phyloP scores from a whole-genome alignment of 2,113 vertebrate species.

The Sylvia atricapilla region DNA sequence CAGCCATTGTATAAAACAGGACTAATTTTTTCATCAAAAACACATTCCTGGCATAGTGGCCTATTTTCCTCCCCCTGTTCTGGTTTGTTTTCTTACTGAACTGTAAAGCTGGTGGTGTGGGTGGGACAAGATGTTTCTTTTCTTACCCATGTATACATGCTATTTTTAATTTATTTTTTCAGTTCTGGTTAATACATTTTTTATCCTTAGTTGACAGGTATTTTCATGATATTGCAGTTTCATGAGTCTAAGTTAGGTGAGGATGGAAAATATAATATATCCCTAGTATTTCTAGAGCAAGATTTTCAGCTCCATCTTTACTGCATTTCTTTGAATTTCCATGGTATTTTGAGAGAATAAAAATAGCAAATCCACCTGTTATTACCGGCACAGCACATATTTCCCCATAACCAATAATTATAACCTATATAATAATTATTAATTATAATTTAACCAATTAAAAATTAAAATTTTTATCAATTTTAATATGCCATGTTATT shows the following conservation, averaged over 20 bases:
- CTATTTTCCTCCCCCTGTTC: neutral
- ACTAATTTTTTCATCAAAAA: constrained; percentile 15
- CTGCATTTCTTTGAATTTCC: neutral
- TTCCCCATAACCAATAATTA: neutral
- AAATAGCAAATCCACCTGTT: neutral
- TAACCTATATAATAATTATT: too few species aligned
- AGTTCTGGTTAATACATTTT: neutral
- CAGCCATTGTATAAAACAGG: neutral
- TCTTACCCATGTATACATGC: fast-evolving
- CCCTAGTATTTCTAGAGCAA: neutral
- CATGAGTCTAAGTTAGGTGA: neutral
- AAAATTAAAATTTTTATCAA: neutral
- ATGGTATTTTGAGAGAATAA: neutral
- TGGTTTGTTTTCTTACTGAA: neutral
- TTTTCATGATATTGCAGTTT: neutral
- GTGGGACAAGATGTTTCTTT: neutral
- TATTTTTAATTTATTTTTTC: neutral
- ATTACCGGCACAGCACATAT: neutral
- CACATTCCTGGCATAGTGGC: neutral
- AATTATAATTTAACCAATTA: too few species aligned
- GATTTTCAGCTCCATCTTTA: neutral
- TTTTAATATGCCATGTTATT: neutral
- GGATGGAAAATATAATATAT: neutral
- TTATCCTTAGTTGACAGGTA: neutral
- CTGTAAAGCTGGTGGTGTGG: neutral